Base-by-base conservation (phyloP, 2,113 vertebrate genomes). In the Prochilodus magdalenae region DNA sequence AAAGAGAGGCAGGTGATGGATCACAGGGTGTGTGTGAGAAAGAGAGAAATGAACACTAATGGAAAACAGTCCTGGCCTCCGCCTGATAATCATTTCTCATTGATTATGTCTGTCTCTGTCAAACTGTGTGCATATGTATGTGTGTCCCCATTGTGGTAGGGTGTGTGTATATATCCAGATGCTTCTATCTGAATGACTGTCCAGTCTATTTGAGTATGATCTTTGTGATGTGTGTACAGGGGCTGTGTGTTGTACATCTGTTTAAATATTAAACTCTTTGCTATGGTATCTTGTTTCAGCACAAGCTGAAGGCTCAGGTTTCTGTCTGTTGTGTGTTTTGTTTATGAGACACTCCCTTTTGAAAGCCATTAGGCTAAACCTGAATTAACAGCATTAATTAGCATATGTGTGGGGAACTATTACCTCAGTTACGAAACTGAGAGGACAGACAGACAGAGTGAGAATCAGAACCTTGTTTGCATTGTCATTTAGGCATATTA, bases 401-500 rank as follows among this genome's bases (percentile, higher is more conserved):
- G 65, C 83, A 75, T 80, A 60, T 70, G 62, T 83, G 60, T 78
- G 80, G 67, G 2, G 74, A 85, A 88, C 80, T 78, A 89, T 93
- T 90, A 93, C 88, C 90, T 93, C 90, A 92, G 91, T 89, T 76
- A 86, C 86, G 87, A 88, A 90, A 91, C 82, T 24, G 53, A 70
- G 83, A 16, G 5, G 72, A 57, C 27, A 36, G 27, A 62, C 36
- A 53, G 27, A 10, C 15, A 65, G 7, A 36, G 44, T 73, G 44
- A 53, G 49, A 70, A 2, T 6, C 27, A 65, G 62, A 24, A 40
- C 14, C 22, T 88, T 73, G 88, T 92, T 92, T 93, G 90, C 90
- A 87, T 92, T 90, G 89, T 90, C 92, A 91, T 89, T 87, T 92
- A 89, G 87, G 84, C 87, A 78, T 84, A 79, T 90, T 87, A 88